Conservation (phyloP, 2,888 invertebrate species). For the Agonum fuliginosum region DNA sequence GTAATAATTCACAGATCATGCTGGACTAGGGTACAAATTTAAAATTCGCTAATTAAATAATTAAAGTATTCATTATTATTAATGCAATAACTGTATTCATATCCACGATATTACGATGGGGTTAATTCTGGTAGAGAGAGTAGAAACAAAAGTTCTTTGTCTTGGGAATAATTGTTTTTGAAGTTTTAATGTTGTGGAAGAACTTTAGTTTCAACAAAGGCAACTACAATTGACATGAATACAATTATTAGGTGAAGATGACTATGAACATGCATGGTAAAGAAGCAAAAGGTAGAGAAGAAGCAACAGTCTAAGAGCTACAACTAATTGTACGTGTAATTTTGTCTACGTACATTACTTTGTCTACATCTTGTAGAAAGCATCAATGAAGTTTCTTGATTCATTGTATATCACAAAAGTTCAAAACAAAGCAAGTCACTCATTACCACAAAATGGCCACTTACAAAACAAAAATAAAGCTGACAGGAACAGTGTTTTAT, state of each 20-base stretch:
- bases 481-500: conserved; percentile 42
- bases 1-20: conserved; percentile 47
- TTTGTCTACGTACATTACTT: conserved; percentile 59
- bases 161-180: neutral
- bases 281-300: conserved; percentile 42
- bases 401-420: conserved; percentile 56
- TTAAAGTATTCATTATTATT: conserved; percentile 46
- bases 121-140: neutral
- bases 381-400: conserved; percentile 59
- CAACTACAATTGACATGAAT: conserved; percentile 41
- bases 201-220: conserved; percentile 16
- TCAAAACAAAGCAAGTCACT: conserved; percentile 59
- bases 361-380: conserved; percentile 59
- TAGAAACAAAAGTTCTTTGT: conserved; percentile 1
- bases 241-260: conserved; percentile 54
- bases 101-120: neutral
- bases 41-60: conserved; percentile 43
- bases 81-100: conserved; percentile 59
- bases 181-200: neutral
- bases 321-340: conserved; percentile 57
- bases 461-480: conserved; percentile 57
- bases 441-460: conserved; percentile 59
- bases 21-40: conserved; percentile 39
- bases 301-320: conserved; percentile 57
- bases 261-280: conserved; percentile 45